Evolutionary conservation across 2,797 vertebrate genomes (phyloP).

Genomic region (Anas bernieri): DNA sequence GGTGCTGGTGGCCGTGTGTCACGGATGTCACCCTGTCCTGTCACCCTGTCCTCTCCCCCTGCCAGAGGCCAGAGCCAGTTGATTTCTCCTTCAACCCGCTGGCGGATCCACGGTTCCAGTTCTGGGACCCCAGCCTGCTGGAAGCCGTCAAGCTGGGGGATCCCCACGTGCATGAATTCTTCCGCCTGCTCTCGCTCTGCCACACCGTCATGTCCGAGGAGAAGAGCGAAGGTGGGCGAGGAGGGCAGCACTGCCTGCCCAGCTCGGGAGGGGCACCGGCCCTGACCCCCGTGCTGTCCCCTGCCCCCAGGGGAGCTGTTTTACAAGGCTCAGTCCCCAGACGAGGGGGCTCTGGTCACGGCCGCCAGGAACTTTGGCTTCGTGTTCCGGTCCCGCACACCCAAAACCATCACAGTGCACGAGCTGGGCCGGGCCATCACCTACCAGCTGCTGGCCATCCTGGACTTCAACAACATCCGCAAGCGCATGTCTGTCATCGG

Average conservation of each 20-base stretch:
- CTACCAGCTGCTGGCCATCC: slow-evolving; percentile 91
- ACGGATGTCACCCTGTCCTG: accelerated
- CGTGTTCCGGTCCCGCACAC: slow-evolving; percentile 91
- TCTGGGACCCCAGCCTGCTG: slow-evolving; percentile 88
- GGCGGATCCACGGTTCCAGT: slow-evolving; percentile 87
- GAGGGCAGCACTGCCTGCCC: accelerated
- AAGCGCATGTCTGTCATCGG: slow-evolving; percentile 96
- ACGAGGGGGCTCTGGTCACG: slow-evolving; percentile 91
- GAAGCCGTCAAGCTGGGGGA: slow-evolving; percentile 89
- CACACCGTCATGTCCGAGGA: slow-evolving; percentile 96
- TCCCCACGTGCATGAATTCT: slow-evolving; percentile 86
- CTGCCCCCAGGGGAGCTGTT: slow-evolving; percentile 83
- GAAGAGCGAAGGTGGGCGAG: slow-evolving; percentile 73
- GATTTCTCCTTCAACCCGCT: slow-evolving; percentile 92
- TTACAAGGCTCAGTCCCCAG: slow-evolving; percentile 95
- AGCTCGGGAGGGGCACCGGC: accelerated
- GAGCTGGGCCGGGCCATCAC: slow-evolving; percentile 86
- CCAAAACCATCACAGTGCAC: slow-evolving; percentile 87
- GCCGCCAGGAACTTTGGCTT: slow-evolving; percentile 94
- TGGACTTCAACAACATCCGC: slow-evolving; percentile 96
- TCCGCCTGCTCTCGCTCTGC: slow-evolving; percentile 92
- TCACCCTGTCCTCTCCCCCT: neutral
- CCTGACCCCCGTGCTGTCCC: neutral
- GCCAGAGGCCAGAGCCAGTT: slow-evolving; percentile 81
- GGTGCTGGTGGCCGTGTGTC: accelerated